A percentile compares a stretch with the other conserved stretches of the same genome.
These are phyloP conservation scores for Pollimyrus isidori DNA, from an alignment of 2,113 vertebrate species.

Conservation along the genomic window DNA sequence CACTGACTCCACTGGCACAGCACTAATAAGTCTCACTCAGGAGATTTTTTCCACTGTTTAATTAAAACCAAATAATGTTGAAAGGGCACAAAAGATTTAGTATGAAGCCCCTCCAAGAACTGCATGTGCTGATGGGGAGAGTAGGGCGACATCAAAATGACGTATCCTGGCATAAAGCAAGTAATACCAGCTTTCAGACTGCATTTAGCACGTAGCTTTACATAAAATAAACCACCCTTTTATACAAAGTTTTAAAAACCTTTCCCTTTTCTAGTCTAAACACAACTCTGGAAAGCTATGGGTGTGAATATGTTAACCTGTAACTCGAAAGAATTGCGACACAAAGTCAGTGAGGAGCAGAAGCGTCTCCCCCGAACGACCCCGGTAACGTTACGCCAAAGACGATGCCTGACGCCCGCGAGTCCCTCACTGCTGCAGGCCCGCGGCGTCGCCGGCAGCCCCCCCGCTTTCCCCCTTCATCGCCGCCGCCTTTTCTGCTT, in stretches of 20 bases:
- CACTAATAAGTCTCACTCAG: not conserved
- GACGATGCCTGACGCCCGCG: not conserved
- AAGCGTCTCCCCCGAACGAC: not conserved
- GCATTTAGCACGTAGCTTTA: not conserved
- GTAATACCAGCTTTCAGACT: not conserved
- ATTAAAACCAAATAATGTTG: not conserved
- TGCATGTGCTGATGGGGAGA: not conserved
- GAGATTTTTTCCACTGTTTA: not conserved
- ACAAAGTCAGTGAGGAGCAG: not conserved
- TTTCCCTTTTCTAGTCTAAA: not conserved
- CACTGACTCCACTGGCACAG: not conserved
- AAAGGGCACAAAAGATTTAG: not conserved
- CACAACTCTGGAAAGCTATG: not conserved
- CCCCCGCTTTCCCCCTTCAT: not conserved
- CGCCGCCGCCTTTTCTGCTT: not conserved
- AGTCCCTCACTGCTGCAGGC: not conserved
- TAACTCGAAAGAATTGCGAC: not conserved
- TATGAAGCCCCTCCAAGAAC: not conserved
- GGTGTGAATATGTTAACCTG: not conserved
- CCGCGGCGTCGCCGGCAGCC: not conserved
- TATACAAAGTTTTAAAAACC: not conserved
- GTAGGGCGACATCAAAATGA: not conserved
- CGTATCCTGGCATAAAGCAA: not conserved
- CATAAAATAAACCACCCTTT: not conserved
- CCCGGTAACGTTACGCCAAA: not conserved